These are phyloP conservation scores for Natator depressus DNA, from an alignment of 2,113 vertebrate species.

Conservation along the genomic window DNA sequence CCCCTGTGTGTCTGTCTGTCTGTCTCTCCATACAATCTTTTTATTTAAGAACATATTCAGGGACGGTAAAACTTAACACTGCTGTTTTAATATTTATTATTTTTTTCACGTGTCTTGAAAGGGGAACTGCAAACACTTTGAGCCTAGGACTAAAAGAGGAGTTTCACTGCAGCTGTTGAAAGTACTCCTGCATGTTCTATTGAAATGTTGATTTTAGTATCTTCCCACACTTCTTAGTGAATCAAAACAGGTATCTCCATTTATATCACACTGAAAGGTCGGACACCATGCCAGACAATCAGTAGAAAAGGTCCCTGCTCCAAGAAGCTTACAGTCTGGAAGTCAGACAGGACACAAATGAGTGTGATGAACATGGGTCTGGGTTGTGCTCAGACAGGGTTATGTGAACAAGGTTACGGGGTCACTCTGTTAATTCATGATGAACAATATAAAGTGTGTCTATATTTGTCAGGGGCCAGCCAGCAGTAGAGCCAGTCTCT, in stretches of 20 bases:
- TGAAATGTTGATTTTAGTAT: neutral
- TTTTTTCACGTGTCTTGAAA: neutral
- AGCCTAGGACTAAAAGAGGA: neutral
- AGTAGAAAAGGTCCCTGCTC: neutral
- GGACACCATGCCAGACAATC: neutral
- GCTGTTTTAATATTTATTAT: accelerated
- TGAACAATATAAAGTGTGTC: neutral
- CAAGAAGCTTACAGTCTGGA: neutral
- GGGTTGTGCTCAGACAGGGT: neutral
- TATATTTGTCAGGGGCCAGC: neutral
- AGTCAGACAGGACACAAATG: neutral
- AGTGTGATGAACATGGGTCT: neutral
- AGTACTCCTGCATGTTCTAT: neutral
- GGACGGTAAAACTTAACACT: neutral
- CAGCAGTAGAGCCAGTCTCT: neutral
- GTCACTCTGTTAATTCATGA: neutral
- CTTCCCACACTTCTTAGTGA: neutral
- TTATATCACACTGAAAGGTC: neutral
- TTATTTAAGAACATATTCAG: neutral
- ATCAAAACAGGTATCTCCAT: neutral
- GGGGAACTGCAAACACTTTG: neutral
- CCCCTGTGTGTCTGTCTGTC: neutral
- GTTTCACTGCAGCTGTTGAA: neutral
- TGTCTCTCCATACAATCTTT: neutral
- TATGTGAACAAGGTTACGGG: neutral